phyloP scores from a whole-genome alignment of 1,140 invertebrate species.

The Dreissena polymorpha region DNA sequence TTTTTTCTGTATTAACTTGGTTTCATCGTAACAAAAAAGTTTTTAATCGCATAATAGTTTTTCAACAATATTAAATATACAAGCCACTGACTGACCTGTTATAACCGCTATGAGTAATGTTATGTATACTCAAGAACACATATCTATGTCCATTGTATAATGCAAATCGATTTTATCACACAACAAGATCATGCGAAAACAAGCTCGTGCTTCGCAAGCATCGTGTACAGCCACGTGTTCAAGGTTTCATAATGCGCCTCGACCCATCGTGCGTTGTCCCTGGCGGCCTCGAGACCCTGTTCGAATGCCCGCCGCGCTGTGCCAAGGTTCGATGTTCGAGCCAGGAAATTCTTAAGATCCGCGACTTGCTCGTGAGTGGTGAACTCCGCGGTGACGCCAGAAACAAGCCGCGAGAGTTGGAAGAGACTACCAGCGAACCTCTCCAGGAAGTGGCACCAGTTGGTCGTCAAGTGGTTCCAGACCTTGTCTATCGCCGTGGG shows the following conservation, averaged over 20 bases:
- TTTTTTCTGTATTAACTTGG: too few species aligned
- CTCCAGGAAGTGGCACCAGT: slow-evolving; percentile 19
- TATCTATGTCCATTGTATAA: too few species aligned
- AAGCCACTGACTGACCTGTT: too few species aligned
- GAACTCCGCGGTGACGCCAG: slow-evolving; percentile 7
- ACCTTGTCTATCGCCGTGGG: neutral
- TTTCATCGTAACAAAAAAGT: too few species aligned
- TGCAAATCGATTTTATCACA: too few species aligned
- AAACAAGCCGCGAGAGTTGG: slow-evolving; percentile 6
- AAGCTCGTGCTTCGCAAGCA: too few species aligned
- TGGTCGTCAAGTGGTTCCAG: slow-evolving; percentile 5
- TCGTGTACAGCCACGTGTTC: slow-evolving; percentile 1
- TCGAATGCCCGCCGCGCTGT: slow-evolving; percentile 24
- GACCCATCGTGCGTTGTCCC: neutral
- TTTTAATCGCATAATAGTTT: too few species aligned
- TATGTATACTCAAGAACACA: too few species aligned
- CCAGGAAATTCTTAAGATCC: slow-evolving; percentile 24
- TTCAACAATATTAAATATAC: too few species aligned
- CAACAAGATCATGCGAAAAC: too few species aligned
- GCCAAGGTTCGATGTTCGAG: slow-evolving; percentile 3
- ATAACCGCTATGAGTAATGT: too few species aligned
- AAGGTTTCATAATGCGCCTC: neutral
- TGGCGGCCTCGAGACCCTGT: slow-evolving; percentile 17
- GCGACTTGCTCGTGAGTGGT: slow-evolving; percentile 5
- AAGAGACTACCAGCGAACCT: slow-evolving; percentile 30